Evolutionary conservation across 2,113 vertebrate species (phyloP).

Genomic region (Excalfactoria chinensis): DNA sequence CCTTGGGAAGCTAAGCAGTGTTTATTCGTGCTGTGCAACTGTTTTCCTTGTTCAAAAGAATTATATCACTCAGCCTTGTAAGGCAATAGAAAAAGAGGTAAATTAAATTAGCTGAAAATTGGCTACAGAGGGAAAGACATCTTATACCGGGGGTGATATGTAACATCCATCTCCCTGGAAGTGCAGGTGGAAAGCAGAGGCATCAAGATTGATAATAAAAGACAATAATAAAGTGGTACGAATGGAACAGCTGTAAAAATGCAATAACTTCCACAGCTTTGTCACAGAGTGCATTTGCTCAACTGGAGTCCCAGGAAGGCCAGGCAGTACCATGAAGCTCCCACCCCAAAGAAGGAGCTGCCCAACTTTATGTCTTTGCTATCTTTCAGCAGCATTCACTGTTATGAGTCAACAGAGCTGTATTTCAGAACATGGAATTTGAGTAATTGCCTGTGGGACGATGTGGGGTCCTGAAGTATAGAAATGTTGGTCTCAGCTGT

Average conservation of each 20-base stretch:
- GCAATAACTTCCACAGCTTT: not conserved
- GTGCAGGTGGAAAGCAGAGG: not conserved
- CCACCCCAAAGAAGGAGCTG: not conserved
- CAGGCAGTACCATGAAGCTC: not conserved
- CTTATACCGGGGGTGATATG: not conserved
- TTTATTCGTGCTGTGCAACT: not conserved
- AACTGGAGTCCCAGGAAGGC: not conserved
- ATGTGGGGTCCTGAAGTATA: not conserved
- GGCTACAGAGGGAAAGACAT: not conserved
- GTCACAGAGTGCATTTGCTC: not conserved
- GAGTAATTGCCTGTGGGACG: not conserved
- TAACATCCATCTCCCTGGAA: not conserved
- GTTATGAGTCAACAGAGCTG: not conserved
- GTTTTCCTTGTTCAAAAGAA: not conserved
- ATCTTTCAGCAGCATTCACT: not conserved
- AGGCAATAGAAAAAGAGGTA: not conserved
- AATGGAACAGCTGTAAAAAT: not conserved
- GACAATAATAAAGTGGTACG: not conserved
- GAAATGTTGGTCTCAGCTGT: not conserved
- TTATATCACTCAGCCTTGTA: not conserved
- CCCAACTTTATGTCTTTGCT: not conserved
- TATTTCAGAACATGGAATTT: not conserved
- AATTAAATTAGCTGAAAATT: slow-evolving; percentile 40
- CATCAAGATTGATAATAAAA: slow-evolving; percentile 20
- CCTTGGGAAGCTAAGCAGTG: not conserved